Evolutionary conservation across 2,797 vertebrate species (phyloP), one percentile per base, ranked within the genome.

Genomic region (Gila robusta): DNA sequence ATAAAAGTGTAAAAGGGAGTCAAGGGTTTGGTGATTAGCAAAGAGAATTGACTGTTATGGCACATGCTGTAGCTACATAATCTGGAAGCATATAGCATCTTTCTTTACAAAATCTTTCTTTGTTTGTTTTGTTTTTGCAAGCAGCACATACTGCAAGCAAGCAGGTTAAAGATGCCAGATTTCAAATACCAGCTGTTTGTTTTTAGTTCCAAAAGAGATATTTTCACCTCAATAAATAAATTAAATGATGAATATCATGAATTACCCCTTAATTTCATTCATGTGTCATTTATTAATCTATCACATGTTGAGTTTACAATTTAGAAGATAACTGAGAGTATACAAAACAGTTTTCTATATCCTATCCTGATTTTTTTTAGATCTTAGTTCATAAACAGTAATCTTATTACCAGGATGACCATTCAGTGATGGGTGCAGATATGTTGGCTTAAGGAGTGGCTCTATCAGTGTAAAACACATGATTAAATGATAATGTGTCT

Each of bases 401-500:
- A 67, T 83, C 82, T 56, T 86, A 56, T 39, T 77, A 59, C n/a
- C 44, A 35, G 41, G 14, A 23, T 17, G 35, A 64, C 59, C 71
- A 72, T 72, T 10, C 28, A 70, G 37, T n/a, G n/a, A 23, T 47
- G 37, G 23, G 21, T 67, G 62, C 84, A 77, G 35, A 73, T 74
- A 17, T 59, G 86, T 88, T 84, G 83, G 87, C 9, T 71, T 64
- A 89, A 85, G 87, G 88, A 87, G 56, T 87, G 28, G 79, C 52
- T 85, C 41, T 82, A 23, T 78, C 23, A 62, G 9, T 6, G 39
- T 26, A 71, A 87, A 41, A 87, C 77, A 81, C 35, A 52, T 44
- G 32, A n/a, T 54, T 71, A 76, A 78, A 81, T 77, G 66, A 79
- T 73, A 19, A 47, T 16, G 56, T 35, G 26, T 64, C 28, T 82